These are phyloP conservation scores for Augochlora pura DNA, from an alignment of 1,140 invertebrate species.

Conservation along the genomic window DNA sequence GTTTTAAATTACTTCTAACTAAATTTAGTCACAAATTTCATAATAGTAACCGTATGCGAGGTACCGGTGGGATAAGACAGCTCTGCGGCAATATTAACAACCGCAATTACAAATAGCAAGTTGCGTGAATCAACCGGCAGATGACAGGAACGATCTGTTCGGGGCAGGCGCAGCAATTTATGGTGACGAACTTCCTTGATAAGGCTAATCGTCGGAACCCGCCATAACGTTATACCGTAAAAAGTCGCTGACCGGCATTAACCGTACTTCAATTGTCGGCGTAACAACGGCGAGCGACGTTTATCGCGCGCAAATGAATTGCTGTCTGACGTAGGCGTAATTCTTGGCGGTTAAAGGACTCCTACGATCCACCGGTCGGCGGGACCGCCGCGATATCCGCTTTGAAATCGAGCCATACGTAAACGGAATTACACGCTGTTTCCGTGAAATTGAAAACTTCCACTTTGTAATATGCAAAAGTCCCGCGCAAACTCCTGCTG, in stretches of 20 bases:
- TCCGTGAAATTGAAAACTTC: conserved; percentile 19
- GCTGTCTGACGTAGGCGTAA: neutral
- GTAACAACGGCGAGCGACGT: neutral
- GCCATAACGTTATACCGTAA: conserved; percentile 25
- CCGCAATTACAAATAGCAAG: conserved; percentile 9
- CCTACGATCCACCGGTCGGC: neutral
- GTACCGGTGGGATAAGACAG: too few relatives aligned
- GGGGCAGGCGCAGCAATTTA: conserved; percentile 3
- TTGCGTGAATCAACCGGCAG: neutral
- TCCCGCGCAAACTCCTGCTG: neutral
- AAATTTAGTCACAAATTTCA: too few relatives aligned
- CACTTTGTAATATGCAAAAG: conserved; percentile 26
- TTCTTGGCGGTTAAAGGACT: neutral
- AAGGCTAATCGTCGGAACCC: conserved; percentile 17
- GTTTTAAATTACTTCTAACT: too few relatives aligned
- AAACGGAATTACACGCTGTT: conserved; percentile 14
- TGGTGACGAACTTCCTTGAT: conserved; percentile 1
- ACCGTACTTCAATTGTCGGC: conserved; percentile 3
- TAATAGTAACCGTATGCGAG: too few relatives aligned
- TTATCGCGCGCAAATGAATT: conserved; percentile 7
- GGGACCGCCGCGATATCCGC: neutral
- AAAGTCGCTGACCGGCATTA: conserved; percentile 35
- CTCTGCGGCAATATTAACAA: too few relatives aligned
- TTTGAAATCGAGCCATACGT: neutral
- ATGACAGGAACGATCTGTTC: neutral